Evolutionary conservation across 2,113 vertebrate species (phyloP).

Genomic region (Lates calcarifer): DNA sequence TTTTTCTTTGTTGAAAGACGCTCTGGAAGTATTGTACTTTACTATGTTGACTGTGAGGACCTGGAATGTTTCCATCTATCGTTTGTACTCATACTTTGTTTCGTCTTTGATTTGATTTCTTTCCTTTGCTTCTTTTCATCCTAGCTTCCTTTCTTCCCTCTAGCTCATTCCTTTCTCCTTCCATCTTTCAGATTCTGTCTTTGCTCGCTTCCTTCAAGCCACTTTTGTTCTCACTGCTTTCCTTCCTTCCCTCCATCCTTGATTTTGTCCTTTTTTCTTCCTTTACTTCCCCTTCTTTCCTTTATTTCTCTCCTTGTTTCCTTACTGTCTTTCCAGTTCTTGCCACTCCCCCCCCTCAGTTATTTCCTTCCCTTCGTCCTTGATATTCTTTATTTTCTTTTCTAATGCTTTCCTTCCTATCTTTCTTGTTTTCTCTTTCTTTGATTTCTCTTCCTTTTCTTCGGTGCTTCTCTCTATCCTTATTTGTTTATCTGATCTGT

Average conservation of each 20-base stretch:
- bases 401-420: background rate
- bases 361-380: background rate
- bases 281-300: background rate
- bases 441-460: no score
- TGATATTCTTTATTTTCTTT: no score
- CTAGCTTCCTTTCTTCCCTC: background rate
- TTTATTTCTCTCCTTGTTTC: background rate
- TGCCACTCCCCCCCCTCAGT: no score
- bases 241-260: no score
- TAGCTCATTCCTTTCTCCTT: background rate
- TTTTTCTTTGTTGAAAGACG: slow-evolving; percentile 4
- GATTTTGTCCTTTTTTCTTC: background rate
- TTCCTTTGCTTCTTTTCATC: background rate
- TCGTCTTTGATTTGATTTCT: background rate
- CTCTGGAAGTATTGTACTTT: background rate
- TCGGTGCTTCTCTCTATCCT: background rate
- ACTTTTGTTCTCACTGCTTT: background rate
- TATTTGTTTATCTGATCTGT: no score
- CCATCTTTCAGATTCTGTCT: no score
- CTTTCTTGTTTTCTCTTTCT: background rate
- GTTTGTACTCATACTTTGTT: no score
- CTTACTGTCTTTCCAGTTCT: background rate
- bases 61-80: background rate
- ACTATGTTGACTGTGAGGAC: background rate
- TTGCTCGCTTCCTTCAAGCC: background rate